Conservation (phyloP, 2,113 vertebrate genomes). For the Cricetomys ansorgei region DNA sequence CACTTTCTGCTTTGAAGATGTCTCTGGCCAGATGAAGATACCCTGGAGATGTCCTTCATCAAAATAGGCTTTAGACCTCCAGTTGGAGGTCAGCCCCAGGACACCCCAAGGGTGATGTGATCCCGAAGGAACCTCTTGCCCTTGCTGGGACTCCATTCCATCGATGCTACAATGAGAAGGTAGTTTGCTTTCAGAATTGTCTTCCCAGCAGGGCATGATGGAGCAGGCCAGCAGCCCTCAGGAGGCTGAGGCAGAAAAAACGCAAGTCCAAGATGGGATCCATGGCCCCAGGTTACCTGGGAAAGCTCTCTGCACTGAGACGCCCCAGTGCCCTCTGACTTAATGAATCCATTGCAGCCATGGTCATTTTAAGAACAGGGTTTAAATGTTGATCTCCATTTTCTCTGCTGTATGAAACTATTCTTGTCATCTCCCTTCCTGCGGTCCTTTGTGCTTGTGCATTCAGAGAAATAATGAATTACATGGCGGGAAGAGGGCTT, state of each 20-base stretch:
- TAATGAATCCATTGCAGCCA: no score
- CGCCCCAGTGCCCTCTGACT: neutral
- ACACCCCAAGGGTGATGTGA: accelerated
- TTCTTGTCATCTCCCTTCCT: neutral
- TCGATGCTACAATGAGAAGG: neutral
- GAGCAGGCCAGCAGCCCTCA: neutral
- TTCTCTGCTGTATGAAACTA: neutral
- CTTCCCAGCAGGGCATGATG: neutral
- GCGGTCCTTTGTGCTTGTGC: neutral
- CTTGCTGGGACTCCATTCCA: neutral
- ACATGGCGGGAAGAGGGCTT: accelerated
- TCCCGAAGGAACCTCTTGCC: neutral
- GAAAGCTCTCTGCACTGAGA: neutral
- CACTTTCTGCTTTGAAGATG: no score
- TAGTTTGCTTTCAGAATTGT: neutral
- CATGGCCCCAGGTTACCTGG: neutral
- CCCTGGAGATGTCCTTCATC: neutral
- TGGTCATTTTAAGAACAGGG: neutral
- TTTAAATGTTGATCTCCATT: neutral
- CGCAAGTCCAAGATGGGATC: neutral
- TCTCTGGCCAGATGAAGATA: neutral
- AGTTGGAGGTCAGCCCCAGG: neutral
- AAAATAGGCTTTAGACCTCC: neutral
- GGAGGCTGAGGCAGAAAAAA: neutral
- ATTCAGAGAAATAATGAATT: neutral